Conservation (phyloP, 2,888 invertebrate species). For the Noctuana brunneofusca region DNA sequence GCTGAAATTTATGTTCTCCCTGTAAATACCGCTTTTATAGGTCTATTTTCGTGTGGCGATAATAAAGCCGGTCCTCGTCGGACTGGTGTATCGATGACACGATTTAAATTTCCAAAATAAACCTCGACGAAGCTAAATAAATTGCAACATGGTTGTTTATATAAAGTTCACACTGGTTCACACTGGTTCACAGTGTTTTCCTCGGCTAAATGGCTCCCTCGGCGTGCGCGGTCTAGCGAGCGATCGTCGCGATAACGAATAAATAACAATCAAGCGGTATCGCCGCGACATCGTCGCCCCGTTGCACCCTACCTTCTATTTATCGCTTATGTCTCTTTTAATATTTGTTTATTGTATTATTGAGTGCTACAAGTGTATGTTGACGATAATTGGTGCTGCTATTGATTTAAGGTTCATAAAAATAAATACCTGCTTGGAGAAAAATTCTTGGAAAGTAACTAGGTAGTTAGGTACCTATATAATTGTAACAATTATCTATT, state of each 20-base stretch:
- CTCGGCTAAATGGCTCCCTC: slow-evolving; percentile 37
- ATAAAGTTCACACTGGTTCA: slow-evolving; percentile 40
- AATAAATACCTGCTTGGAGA: too few species aligned
- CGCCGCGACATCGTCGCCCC: slow-evolving; percentile 62
- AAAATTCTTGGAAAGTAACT: too few species aligned
- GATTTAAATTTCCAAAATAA: slow-evolving; percentile 27
- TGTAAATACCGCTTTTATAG: slow-evolving; percentile 21
- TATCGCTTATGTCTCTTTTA: slow-evolving; percentile 34
- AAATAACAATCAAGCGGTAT: slow-evolving; percentile 71
- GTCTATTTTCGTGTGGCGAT: slow-evolving; percentile 16
- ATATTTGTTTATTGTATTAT: slow-evolving; percentile 26
- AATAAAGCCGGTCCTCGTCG: slow-evolving; percentile 19
- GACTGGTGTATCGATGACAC: slow-evolving; percentile 15
- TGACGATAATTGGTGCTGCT: neutral
- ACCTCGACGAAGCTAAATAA: slow-evolving; percentile 26
- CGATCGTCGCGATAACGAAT: slow-evolving; percentile 64
- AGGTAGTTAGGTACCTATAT: too few species aligned
- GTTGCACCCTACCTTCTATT: slow-evolving; percentile 43
- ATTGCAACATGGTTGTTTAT: slow-evolving; percentile 30
- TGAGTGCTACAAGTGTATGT: slow-evolving; percentile 6
- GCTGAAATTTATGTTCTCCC: slow-evolving; percentile 39
- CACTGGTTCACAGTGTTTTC: slow-evolving; percentile 38
- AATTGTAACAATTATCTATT: too few species aligned
- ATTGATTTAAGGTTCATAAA: neutral
- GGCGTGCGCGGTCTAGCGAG: slow-evolving; percentile 53